These are phyloP conservation scores for Leptodactylus fuscus DNA, from an alignment of 2,113 vertebrate genomes.

Conservation along the genomic window DNA sequence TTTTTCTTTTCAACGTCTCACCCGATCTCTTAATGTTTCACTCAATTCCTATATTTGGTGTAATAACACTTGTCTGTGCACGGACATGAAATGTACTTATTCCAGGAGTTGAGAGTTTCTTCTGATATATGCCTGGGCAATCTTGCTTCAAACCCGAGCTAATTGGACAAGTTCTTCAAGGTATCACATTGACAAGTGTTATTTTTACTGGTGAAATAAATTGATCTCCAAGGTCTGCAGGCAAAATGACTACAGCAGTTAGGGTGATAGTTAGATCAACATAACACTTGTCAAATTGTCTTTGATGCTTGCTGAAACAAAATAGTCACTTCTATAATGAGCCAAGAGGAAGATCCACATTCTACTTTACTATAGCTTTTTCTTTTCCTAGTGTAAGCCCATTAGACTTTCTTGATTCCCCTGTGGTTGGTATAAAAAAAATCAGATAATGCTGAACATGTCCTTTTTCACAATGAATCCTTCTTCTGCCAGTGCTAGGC, in stretches of 20 bases:
- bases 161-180: slow-evolving; percentile 34
- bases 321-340: slow-evolving; percentile 39
- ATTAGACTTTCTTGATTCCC: not conserved
- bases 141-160: slow-evolving; percentile 6
- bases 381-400: not conserved
- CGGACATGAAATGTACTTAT: not conserved
- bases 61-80: not conserved
- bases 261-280: slow-evolving; percentile 38
- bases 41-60: not conserved
- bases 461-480: not conserved
- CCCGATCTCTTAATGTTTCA: not conserved
- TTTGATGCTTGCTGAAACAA: slow-evolving; percentile 32
- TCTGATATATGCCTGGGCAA: not conserved
- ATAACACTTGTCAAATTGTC: slow-evolving; percentile 39
- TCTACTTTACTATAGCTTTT: slow-evolving; percentile 18
- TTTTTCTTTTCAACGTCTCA: too few relatives aligned
- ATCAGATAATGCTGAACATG: not conserved
- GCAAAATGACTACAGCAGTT: slow-evolving; percentile 26
- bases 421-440: not conserved
- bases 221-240: slow-evolving; percentile 37
- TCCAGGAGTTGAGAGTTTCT: not conserved
- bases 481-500: not conserved
- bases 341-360: not conserved
- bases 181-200: slow-evolving; percentile 17
- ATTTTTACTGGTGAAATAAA: slow-evolving; percentile 41